Conservation (phyloP, 2,888 invertebrate species). For the Trichogramma dendrolimi region DNA sequence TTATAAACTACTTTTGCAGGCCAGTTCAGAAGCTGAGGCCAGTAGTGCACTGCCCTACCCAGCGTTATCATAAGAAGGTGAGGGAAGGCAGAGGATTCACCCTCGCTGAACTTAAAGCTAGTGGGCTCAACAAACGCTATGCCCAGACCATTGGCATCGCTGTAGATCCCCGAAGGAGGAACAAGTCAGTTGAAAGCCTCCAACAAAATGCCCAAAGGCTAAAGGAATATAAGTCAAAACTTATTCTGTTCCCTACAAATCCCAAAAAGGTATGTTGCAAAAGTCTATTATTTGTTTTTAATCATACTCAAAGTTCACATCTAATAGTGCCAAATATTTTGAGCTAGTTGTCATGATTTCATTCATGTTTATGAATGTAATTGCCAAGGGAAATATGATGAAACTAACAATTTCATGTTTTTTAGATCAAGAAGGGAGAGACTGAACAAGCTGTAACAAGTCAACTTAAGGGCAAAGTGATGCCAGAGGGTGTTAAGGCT, state of each 20-base stretch:
- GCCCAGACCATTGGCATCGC: slow-evolving; percentile 92
- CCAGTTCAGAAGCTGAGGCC: slow-evolving; percentile 81
- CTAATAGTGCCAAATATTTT: too few species aligned
- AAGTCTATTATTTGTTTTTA: too few species aligned
- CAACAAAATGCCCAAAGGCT: slow-evolving; percentile 91
- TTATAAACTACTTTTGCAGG: slow-evolving; percentile 31
- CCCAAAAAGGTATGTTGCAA: slow-evolving; percentile 61
- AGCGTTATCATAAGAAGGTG: slow-evolving; percentile 91
- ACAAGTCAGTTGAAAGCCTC: slow-evolving; percentile 91
- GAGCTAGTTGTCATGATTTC: too few species aligned
- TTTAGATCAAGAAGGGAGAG: slow-evolving; percentile 72
- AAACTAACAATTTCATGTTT: slow-evolving; percentile 10
- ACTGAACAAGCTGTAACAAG: slow-evolving; percentile 85
- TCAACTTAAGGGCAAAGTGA: slow-evolving; percentile 75
- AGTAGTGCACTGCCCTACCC: slow-evolving; percentile 88
- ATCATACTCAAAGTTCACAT: too few species aligned
- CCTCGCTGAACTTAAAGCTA: slow-evolving; percentile 88
- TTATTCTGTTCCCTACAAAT: slow-evolving; percentile 96
- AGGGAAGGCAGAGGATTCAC: slow-evolving; percentile 96
- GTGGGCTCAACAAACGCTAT: slow-evolving; percentile 79
- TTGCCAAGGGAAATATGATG: background rate
- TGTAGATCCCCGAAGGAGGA: slow-evolving; percentile 91
- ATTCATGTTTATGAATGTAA: too few species aligned
- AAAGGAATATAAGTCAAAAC: slow-evolving; percentile 91
- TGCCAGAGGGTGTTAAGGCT: slow-evolving; percentile 77